Base-by-base conservation (phyloP, 2,888 invertebrate genomes). In the Dorcus hopei region DNA sequence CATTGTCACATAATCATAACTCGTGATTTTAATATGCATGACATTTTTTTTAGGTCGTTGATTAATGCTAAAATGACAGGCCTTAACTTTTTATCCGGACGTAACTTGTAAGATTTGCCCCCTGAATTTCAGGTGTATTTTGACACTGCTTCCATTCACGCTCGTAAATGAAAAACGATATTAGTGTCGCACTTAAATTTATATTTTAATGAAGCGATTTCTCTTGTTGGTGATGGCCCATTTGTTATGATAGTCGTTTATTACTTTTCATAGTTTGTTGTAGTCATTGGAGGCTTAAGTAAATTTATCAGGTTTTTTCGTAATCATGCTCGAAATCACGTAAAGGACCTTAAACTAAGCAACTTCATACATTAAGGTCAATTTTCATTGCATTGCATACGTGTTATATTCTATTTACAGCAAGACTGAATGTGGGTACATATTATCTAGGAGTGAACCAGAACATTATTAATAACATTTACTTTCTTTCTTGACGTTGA, bases 1-100 rank as follows among this genome's bases (percentile, higher is more conserved):
- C 75, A 74, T 75, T 76, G 76, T 76, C 76, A 73, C 72, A 76
- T 74, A 75, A 75, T 74, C 76, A 70, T 77, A 77, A 77, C 73
- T 77, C 68, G 71, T 73, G 69, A 73, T 74, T 75, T 76, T 76
- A 76, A 77, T 76, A 77, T 72, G 73, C 75, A 66, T 70, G 73
- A 72, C 72, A 66, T 67, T 72, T 68, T 14, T 69, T 65, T 62
- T 52, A 50, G 39, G 58, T 70, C 57, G 57, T 71, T 73, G 74
- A 75, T 75, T 74, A 74, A 75, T 76, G 67, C 72, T 68, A 63
- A 72, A 72, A 68, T 69, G 71, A 71, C 70, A 70, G 67, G 62
- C 65, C 67, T 65, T 63, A 62, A 59, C 58, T 63, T 64, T 59
- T 63, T 61, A 7, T 43, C 45, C 56, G 50, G 49, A 59, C 54